A percentile compares a stretch with the other conserved stretches of the same genome.
These are phyloP conservation scores for Sciaenops ocellatus DNA, from an alignment of 2,797 vertebrate species.

Conservation along the genomic window DNA sequence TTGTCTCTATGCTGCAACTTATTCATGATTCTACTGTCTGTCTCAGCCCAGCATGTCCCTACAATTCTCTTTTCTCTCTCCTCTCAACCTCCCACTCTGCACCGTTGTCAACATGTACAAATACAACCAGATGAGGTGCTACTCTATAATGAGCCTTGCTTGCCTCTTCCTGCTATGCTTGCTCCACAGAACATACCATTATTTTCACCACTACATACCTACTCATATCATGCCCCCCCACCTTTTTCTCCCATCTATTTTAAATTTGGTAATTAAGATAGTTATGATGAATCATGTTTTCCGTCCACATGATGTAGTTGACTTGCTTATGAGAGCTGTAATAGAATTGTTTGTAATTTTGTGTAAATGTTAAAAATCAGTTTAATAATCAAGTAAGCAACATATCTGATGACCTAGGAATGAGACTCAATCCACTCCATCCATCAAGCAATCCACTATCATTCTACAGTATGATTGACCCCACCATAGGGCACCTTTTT, in stretches of 20 bases:
- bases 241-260: background rate
- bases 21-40: background rate
- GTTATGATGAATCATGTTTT: background rate
- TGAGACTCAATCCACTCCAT: too few relatives aligned
- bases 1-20: background rate
- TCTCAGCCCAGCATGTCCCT: conserved; percentile 14
- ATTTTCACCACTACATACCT: conserved; percentile 53
- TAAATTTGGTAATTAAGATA: conserved; percentile 3
- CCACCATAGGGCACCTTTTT: too few relatives aligned
- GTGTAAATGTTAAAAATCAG: too few relatives aligned
- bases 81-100: conserved; percentile 30
- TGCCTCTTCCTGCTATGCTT: conserved; percentile 46
- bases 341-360: conserved; percentile 4
- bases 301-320: background rate
- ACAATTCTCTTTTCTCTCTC: conserved; percentile 17
- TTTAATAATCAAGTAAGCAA: too few relatives aligned
- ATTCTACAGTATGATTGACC: too few relatives aligned
- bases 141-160: conserved; percentile 63
- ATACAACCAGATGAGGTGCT: conserved; percentile 49
- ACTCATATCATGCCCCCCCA: background rate
- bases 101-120: conserved; percentile 46
- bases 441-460: too few relatives aligned
- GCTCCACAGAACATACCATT: conserved; percentile 28
- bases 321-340: background rate
- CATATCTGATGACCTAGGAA: too few relatives aligned